Conservation (phyloP, 2,113 vertebrate genomes). For the Illadopsis cleaveri region DNA sequence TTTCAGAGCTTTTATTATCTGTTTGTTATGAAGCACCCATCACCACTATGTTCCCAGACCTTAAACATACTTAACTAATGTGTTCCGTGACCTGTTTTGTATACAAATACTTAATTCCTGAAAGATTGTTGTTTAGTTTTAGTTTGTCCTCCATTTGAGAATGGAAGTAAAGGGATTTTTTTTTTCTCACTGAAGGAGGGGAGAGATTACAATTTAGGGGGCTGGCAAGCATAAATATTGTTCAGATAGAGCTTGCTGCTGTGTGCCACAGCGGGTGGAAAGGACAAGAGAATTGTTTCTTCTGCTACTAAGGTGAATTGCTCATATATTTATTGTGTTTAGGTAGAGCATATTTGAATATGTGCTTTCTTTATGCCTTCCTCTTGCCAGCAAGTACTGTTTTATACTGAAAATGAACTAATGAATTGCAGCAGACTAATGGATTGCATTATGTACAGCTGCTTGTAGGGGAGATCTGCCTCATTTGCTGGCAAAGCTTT, state of each 20-base stretch:
- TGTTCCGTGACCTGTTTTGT: neutral
- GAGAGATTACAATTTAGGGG: neutral
- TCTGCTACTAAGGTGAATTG: neutral
- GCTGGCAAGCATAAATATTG: neutral
- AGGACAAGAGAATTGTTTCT: neutral
- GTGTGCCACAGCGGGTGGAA: rapidly evolving
- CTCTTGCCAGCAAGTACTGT: neutral
- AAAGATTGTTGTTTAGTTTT: neutral
- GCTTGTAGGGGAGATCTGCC: neutral
- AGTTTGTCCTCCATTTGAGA: neutral
- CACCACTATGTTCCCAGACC: neutral
- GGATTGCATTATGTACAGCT: neutral
- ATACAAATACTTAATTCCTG: neutral
- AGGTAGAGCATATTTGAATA: neutral
- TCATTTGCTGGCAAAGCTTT: neutral
- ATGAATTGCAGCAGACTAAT: neutral
- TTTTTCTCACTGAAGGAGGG: neutral
- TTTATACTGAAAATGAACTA: neutral
- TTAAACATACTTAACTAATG: neutral
- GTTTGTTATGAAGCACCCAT: neutral
- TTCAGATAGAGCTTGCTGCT: neutral
- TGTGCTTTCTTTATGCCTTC: neutral
- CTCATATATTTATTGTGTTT: neutral
- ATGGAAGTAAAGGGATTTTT: neutral
- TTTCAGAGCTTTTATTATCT: neutral